A percentile compares a stretch with the other conserved stretches of the same genome.
These are phyloP conservation scores for Gadus chalcogrammus DNA, from an alignment of 2,113 vertebrate genomes.

Conservation along the genomic window DNA sequence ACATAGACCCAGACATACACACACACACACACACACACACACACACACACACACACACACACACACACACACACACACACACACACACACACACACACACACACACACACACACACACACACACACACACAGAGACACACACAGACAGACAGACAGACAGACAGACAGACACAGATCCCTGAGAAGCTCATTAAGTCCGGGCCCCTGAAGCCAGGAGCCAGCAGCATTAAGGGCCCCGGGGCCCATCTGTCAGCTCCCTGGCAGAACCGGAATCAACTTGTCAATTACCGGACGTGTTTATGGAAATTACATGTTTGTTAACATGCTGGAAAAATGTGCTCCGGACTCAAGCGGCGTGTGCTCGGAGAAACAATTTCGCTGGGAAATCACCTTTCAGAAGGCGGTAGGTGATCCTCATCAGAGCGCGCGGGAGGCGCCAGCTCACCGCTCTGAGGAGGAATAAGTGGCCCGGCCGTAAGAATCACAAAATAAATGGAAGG, in stretches of 20 bases:
- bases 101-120: background rate
- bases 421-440: conserved; percentile 69
- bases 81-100: conserved; percentile 29
- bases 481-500: background rate
- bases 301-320: conserved; percentile 83
- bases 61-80: too few relatives aligned
- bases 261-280: conserved; percentile 76
- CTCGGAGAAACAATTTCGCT: conserved; percentile 78
- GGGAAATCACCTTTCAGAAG: conserved; percentile 73
- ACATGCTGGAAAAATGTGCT: conserved; percentile 78
- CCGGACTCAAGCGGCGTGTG: conserved; percentile 74
- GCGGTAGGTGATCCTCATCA: conserved; percentile 72
- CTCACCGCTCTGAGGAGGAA: conserved; percentile 70
- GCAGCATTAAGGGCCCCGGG: conserved; percentile 67
- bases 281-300: conserved; percentile 78
- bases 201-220: conserved; percentile 57
- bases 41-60: too few relatives aligned
- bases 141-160: too few relatives aligned
- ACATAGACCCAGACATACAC: conserved; percentile 25
- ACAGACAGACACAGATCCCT: conserved; percentile 12
- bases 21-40: too few relatives aligned
- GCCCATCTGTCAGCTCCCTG: conserved; percentile 68
- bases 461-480: conserved; percentile 18
- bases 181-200: conserved; percentile 72
- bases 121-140: too few relatives aligned